phyloP scores from a whole-genome alignment of 2,888 invertebrate genomes.

The Mythimna vitellina region DNA sequence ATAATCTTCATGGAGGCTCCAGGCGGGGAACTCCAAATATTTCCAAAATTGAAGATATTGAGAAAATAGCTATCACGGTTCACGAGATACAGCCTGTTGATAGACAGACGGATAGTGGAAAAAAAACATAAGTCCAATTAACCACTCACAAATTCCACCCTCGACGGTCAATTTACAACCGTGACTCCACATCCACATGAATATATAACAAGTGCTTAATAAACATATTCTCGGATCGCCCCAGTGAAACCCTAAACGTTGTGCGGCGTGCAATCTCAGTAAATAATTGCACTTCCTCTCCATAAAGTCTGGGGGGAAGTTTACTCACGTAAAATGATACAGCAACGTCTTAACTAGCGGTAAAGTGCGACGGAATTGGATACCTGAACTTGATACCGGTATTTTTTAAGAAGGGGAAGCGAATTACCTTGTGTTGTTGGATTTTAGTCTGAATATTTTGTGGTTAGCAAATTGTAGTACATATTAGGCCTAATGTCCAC shows the following conservation, averaged over 20 bases:
- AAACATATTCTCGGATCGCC: conserved; percentile 60
- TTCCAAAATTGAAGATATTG: too few species aligned
- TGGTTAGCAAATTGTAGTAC: neutral
- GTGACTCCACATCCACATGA: conserved; percentile 48
- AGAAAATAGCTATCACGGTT: too few species aligned
- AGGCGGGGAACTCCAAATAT: too few species aligned
- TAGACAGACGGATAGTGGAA: too few species aligned
- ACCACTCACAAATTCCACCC: conserved; percentile 15
- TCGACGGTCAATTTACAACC: conserved; percentile 43
- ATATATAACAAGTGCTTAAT: conserved; percentile 51
- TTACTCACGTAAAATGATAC: conserved; percentile 62
- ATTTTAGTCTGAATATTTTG: neutral
- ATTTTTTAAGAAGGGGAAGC: conserved; percentile 23
- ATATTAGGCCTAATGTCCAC: too few species aligned
- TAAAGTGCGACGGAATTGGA: conserved; percentile 48
- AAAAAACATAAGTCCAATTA: conserved; percentile 17
- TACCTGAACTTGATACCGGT: conserved; percentile 51
- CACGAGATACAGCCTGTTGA: too few species aligned
- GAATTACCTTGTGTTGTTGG: neutral
- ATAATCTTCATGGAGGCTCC: too few species aligned
- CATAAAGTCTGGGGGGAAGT: conserved; percentile 55
- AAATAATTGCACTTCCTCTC: conserved; percentile 72
- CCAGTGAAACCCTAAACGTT: conserved; percentile 60
- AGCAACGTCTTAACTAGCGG: conserved; percentile 57
- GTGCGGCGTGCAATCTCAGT: conserved; percentile 65